Percentiles rank a stretch among this genome's conserved stretches.
Conservation (phyloP, 2,113 vertebrate genomes). For the Neomonachus schauinslandi region DNA sequence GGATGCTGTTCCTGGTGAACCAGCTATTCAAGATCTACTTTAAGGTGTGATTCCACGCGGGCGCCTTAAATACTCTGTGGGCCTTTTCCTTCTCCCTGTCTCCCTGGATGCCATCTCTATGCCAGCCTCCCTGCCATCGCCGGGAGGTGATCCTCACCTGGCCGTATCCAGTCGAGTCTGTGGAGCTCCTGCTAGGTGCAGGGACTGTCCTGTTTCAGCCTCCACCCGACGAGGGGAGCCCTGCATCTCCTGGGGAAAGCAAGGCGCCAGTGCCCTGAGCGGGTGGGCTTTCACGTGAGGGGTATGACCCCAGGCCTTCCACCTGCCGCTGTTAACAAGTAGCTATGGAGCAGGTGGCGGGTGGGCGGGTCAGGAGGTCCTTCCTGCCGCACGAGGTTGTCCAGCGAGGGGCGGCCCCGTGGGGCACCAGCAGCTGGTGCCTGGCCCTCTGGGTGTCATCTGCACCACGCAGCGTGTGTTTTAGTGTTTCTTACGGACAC, state of each 20-base stretch:
- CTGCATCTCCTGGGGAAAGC: not conserved
- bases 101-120: not conserved
- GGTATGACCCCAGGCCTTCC: not conserved
- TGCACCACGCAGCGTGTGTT: rapidly evolving
- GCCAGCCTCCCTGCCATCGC: not conserved
- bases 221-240: rapidly evolving
- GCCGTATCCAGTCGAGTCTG: too few species aligned
- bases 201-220: not conserved
- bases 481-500: not conserved
- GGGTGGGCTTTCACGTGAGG: not conserved
- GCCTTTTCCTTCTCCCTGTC: not conserved
- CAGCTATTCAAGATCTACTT: conserved; percentile 99
- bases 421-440: not conserved
- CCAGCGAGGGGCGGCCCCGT: not conserved
- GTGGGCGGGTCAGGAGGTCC: not conserved
- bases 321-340: not conserved
- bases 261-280: not conserved
- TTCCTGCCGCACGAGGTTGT: too few species aligned
- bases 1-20: conserved; percentile 98
- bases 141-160: not conserved
- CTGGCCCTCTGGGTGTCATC: too few species aligned
- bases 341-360: not conserved
- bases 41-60: conserved; percentile 88
- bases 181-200: not conserved
- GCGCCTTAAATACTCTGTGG: not conserved